Percentiles rank a stretch among this genome's conserved stretches.
Conservation (phyloP, 2,888 invertebrate genomes). For the Zelleria hepariella region DNA sequence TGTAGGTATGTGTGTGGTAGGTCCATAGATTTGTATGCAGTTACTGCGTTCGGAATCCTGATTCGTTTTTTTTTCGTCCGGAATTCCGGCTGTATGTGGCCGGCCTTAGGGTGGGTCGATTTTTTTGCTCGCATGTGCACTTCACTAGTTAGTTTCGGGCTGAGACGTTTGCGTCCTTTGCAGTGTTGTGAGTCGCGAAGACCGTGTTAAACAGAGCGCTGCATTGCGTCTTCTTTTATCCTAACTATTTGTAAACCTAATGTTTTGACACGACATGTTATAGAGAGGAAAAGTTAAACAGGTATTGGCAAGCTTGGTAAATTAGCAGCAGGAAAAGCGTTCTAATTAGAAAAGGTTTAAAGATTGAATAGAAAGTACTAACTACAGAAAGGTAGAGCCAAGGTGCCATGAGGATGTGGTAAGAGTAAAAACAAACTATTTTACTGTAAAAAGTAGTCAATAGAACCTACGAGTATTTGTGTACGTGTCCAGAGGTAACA, state of each 20-base stretch:
- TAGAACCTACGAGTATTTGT: constrained; percentile 36
- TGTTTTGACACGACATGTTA: background rate
- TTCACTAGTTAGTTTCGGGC: background rate
- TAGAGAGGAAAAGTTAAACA: background rate
- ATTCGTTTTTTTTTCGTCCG: too few relatives aligned
- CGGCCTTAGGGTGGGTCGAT: background rate
- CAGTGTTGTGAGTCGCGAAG: background rate
- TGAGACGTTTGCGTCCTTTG: background rate
- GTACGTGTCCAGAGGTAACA: constrained; percentile 42
- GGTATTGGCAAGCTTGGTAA: background rate
- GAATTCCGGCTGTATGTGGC: too few relatives aligned
- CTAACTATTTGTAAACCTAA: background rate
- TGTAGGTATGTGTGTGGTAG: too few relatives aligned
- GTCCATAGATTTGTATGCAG: too few relatives aligned
- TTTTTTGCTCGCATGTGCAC: background rate
- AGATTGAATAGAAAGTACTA: background rate
- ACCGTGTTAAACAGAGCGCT: background rate
- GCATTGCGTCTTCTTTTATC: background rate
- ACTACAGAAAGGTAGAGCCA: background rate
- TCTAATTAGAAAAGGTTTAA: background rate
- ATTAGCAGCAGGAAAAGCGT: background rate
- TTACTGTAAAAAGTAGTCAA: background rate
- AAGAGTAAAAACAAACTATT: background rate
- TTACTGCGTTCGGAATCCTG: too few relatives aligned
- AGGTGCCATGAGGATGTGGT: background rate